phyloP scores from a whole-genome alignment of 2,797 vertebrate genomes.

The Schizopygopsis malacanthus region DNA sequence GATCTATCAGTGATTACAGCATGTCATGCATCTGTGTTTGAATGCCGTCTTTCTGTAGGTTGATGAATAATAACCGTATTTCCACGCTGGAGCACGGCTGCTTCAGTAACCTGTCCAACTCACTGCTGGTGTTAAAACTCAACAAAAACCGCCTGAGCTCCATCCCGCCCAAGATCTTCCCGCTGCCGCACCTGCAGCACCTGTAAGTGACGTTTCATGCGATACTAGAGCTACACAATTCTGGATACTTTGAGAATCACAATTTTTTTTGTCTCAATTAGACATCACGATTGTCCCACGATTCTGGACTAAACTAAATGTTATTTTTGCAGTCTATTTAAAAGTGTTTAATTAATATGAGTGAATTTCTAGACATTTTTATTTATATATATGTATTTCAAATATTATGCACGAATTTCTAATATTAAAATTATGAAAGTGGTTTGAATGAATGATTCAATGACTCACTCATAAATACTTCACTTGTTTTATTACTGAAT shows the following conservation, averaged over 20 bases:
- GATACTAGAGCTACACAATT: not conserved
- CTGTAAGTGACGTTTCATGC: conserved; percentile 78
- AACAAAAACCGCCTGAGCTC: conserved; percentile 89
- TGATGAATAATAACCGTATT: conserved; percentile 91
- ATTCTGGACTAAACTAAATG: too few relatives aligned
- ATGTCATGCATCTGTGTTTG: not conserved
- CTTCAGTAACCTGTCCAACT: conserved; percentile 88
- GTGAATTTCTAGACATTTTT: too few relatives aligned
- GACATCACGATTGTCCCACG: not conserved
- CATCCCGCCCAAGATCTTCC: conserved; percentile 93
- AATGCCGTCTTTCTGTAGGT: conserved; percentile 75
- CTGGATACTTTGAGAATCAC: not conserved
- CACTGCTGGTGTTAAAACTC: conserved; percentile 88
- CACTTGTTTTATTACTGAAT: too few relatives aligned
- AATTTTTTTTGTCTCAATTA: too few relatives aligned
- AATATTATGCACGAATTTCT: too few relatives aligned
- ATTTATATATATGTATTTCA: too few relatives aligned
- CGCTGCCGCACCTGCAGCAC: conserved; percentile 90
- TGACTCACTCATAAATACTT: too few relatives aligned
- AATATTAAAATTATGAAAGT: too few relatives aligned
- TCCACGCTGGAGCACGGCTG: conserved; percentile 86
- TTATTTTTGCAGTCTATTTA: too few relatives aligned
- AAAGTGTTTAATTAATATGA: too few relatives aligned
- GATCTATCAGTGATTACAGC: not conserved
- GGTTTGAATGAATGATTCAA: too few relatives aligned